phyloP scores from a whole-genome alignment of 2,113 vertebrate species.

The Tinamus guttatus region DNA sequence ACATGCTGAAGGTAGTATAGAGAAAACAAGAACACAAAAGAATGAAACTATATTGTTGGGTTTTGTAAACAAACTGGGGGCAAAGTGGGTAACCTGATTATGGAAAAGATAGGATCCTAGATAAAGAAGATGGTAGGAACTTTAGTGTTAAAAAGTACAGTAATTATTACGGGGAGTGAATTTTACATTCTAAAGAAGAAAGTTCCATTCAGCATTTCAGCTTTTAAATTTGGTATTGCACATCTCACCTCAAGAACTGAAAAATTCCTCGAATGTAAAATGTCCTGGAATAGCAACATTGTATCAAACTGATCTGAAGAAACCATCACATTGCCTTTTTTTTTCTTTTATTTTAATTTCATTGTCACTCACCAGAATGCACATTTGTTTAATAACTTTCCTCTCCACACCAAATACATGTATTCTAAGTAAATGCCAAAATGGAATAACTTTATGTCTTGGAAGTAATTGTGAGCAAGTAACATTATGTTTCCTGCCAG shows the following conservation, averaged over 20 bases:
- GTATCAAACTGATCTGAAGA: not conserved
- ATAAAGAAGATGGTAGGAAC: not conserved
- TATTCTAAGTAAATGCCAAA: not conserved
- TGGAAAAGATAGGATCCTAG: not conserved
- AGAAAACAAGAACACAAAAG: not conserved
- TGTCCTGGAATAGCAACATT: not conserved
- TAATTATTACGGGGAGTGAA: not conserved
- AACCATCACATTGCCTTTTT: not conserved
- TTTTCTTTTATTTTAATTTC: not conserved
- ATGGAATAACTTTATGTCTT: not conserved
- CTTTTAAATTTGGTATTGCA: not conserved
- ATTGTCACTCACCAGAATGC: not conserved
- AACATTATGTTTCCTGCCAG: not conserved
- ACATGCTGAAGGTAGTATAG: not conserved
- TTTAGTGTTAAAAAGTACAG: not conserved
- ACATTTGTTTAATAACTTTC: not conserved
- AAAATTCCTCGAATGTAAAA: too few species aligned
- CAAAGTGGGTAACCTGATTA: not conserved
- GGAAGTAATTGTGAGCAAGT: constrained; percentile 10
- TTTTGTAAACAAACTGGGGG: not conserved
- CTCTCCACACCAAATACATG: not conserved
- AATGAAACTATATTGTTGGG: not conserved
- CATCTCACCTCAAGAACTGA: not conserved
- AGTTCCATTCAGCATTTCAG: not conserved
- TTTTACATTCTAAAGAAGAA: not conserved